Percentiles rank a stretch among this genome's conserved stretches.
These are phyloP conservation scores for Anoplopoma fimbria DNA, from an alignment of 2,113 vertebrate species.

Conservation along the genomic window DNA sequence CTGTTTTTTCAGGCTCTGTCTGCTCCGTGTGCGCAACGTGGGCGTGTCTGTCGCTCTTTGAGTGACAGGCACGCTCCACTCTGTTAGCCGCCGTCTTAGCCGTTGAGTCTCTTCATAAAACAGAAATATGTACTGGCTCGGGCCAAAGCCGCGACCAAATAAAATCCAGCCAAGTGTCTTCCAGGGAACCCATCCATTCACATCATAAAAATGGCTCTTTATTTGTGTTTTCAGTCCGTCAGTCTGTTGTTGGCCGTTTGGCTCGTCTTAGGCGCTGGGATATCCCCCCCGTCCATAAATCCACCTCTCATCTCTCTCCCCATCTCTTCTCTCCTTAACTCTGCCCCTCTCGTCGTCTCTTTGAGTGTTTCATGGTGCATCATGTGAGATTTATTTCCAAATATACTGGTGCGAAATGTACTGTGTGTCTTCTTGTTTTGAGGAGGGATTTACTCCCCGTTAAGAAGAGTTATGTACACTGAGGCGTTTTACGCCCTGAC, in stretches of 20 bases:
- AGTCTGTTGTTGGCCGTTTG: conserved; percentile 73
- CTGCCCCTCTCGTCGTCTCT: conserved; percentile 63
- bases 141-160: conserved; percentile 76
- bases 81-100: conserved; percentile 69
- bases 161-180: conserved; percentile 79
- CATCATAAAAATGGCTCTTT: conserved; percentile 79
- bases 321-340: conserved; percentile 56
- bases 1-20: no score
- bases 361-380: conserved; percentile 81
- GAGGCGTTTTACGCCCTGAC: conserved; percentile 77
- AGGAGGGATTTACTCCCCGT: conserved; percentile 82
- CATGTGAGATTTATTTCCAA: conserved; percentile 86
- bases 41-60: no score
- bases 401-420: conserved; percentile 83
- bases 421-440: conserved; percentile 80
- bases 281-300: conserved; percentile 76
- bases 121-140: conserved; percentile 80
- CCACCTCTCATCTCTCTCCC: conserved; percentile 63
- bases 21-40: no score
- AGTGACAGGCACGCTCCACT: no score
- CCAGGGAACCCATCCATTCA: conserved; percentile 74
- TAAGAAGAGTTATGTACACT: conserved; percentile 86
- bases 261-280: conserved; percentile 74
- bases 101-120: conserved; percentile 81
- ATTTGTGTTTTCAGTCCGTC: conserved; percentile 79